Conservation (phyloP, 2,888 invertebrate genomes). For the Melanargia galathea region DNA sequence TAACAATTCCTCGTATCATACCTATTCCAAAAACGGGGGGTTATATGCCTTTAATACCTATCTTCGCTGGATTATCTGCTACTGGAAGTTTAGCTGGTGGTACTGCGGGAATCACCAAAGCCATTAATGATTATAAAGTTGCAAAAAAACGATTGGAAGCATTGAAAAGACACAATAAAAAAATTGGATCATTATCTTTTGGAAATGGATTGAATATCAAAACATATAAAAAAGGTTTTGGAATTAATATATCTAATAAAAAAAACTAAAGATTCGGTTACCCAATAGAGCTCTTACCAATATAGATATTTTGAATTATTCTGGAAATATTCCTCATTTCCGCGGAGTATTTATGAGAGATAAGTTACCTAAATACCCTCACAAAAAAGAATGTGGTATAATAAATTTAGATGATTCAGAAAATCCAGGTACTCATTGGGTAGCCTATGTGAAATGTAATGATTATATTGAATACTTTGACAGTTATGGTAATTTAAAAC, state of each 20-base stretch:
- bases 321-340: not conserved
- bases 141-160: conserved; percentile 44
- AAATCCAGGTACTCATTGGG: conserved; percentile 25
- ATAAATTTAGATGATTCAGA: conserved; percentile 7
- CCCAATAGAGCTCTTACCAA: not conserved
- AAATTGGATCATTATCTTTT: conserved; percentile 24
- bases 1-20: conserved; percentile 40
- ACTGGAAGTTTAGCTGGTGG: conserved; percentile 54
- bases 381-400: not conserved
- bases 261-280: not conserved
- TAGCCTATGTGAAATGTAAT: conserved; percentile 22
- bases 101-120: conserved; percentile 53
- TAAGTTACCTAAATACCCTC: not conserved
- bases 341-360: conserved; percentile 1
- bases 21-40: conserved; percentile 55
- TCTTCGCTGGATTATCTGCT: conserved; percentile 54
- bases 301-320: not conserved
- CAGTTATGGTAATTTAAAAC: conserved; percentile 29
- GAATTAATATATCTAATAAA: not conserved
- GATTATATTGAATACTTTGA: conserved; percentile 28
- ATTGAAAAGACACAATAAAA: conserved; percentile 16
- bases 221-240: not conserved
- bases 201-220: not conserved
- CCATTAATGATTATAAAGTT: conserved; percentile 46
- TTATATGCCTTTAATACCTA: conserved; percentile 51